Percentiles rank a stretch among this genome's conserved stretches.
Conservation (phyloP, 2,888 invertebrate species). For the Poecilobothrus nobilitatus region DNA sequence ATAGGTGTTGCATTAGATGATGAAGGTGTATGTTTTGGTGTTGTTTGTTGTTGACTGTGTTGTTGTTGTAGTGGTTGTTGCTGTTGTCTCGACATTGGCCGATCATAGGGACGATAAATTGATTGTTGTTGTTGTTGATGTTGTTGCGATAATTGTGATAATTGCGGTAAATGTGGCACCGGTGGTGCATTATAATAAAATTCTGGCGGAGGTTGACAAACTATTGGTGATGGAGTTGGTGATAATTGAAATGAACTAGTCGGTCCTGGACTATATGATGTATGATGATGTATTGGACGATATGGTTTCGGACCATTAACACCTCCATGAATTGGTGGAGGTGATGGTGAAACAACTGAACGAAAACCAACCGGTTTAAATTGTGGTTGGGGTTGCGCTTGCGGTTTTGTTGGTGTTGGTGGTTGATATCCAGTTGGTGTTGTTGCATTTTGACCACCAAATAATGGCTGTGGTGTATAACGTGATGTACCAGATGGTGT, state of each 20-base stretch:
- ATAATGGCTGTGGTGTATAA: slow-evolving; percentile 9
- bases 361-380: slow-evolving; percentile 18
- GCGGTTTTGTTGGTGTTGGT: slow-evolving; percentile 26
- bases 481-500: slow-evolving; percentile 44
- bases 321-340: slow-evolving; percentile 25
- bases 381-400: neutral
- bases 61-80: slow-evolving; percentile 34
- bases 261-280: slow-evolving; percentile 33
- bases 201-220: slow-evolving; percentile 52
- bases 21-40: slow-evolving; percentile 32
- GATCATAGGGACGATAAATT: slow-evolving; percentile 31
- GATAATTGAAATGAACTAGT: slow-evolving; percentile 44
- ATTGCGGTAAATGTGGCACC: slow-evolving; percentile 38
- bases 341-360: slow-evolving; percentile 30
- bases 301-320: slow-evolving; percentile 43
- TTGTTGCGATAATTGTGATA: slow-evolving; percentile 35
- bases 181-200: slow-evolving; percentile 53
- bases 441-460: neutral
- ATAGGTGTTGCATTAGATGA: slow-evolving; percentile 30
- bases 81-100: slow-evolving; percentile 28
- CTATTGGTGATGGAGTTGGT: slow-evolving; percentile 52
- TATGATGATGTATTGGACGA: slow-evolving; percentile 42
- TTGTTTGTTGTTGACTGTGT: slow-evolving; percentile 34
- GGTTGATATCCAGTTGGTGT: slow-evolving; percentile 36
- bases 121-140: slow-evolving; percentile 36